Evolutionary conservation across 1,140 invertebrate species (phyloP), one percentile per base, ranked within the genome.

Genomic region (Muscidifurax raptorellus): DNA sequence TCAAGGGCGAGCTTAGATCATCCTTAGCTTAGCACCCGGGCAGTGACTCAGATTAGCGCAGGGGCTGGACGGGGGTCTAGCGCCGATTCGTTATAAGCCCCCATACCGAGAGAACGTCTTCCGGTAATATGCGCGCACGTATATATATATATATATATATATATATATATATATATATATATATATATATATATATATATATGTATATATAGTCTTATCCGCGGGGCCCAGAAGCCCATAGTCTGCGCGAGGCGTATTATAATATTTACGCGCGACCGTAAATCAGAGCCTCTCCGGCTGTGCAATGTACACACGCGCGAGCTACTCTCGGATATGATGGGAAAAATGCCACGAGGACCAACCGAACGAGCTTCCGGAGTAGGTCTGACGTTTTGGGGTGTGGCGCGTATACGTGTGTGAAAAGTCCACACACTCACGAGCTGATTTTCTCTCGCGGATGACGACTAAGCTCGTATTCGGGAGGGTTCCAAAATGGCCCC

Each of bases 201-300:
- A 40, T 40, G 9, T 40, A 40, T 44, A 44, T 44, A 44, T 44
- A 47, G 74, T 59, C 76, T 75, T 75, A 75, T 75, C 72, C 15
- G 64, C 7, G 25, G 66, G 40, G 27, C 27, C 36, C 66, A 71
- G 69, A n/a, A 40, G 72, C 59, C 12, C 74, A 9, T 4, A 0
- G 36, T 36, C 2, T 32, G 36, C 4, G 36, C 36, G 7, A 40
- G 10, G 30, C n/a, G 28, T 36, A 80, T 84, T 84, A 75, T 84
- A 84, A 84, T 84, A 80, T 84, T 84, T 84, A 84, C 76, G 83
- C 71, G 32, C 83, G 77, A 27, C 52, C 83, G 83, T 84, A 84
- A 84, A 84, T 84, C 83, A 80, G 76, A 59, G 7, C 40, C 32
- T 25, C 15, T 18, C 1, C 47, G 28, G 30, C 15, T 2, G 59